Conservation (phyloP, 2,888 invertebrate genomes). For the Eupeodes latifasciatus region DNA sequence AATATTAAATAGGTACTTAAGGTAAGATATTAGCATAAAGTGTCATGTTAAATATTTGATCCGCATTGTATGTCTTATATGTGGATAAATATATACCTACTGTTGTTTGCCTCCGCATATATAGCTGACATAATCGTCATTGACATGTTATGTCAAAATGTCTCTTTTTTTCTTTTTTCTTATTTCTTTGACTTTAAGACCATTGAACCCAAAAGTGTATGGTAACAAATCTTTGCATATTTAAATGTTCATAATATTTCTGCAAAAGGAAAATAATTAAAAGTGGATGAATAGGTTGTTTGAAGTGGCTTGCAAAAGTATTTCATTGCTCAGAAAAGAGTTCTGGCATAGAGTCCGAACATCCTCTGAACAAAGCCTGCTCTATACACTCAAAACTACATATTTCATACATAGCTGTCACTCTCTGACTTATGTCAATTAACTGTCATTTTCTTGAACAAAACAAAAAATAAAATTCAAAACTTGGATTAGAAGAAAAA, state of each 20-base stretch:
- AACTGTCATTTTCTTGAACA: too few species aligned
- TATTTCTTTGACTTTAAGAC: constrained; percentile 17
- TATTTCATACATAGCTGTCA: too few species aligned
- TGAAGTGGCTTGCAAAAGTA: background rate
- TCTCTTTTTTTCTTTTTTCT: background rate
- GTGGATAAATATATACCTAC: constrained; percentile 25
- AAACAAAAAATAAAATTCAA: too few species aligned
- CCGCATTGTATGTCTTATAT: background rate
- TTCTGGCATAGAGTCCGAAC: too few species aligned
- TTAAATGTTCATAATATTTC: background rate
- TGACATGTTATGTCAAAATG: constrained; percentile 64
- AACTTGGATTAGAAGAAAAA: too few species aligned
- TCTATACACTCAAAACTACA: too few species aligned
- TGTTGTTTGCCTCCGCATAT: background rate
- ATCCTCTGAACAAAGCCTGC: too few species aligned
- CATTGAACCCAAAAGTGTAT: constrained; percentile 54
- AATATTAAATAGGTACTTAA: constrained; percentile 46
- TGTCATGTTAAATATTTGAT: constrained; percentile 58
- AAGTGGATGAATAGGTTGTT: background rate
- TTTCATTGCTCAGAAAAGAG: too few species aligned
- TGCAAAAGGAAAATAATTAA: constrained; percentile 1
- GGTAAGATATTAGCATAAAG: constrained; percentile 56
- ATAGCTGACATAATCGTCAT: constrained; percentile 60
- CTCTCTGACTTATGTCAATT: too few species aligned
- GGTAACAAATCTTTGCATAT: background rate